Percentiles rank a stretch among this genome's conserved stretches.
These are phyloP conservation scores for Galeopsomyia nigrocyanea DNA, from an alignment of 2,888 invertebrate species.

Conservation along the genomic window DNA sequence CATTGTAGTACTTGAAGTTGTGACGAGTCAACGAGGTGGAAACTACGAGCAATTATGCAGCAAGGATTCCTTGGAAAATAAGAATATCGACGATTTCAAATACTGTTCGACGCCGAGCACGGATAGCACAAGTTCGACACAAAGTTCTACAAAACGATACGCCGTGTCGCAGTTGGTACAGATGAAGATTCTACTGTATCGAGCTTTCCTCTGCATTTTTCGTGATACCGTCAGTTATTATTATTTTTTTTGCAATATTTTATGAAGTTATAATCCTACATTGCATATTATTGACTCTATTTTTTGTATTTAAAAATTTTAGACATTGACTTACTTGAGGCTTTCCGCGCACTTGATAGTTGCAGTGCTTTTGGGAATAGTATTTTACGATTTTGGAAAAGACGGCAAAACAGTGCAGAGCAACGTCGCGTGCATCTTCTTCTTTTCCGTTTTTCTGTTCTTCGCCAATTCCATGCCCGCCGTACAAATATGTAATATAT, in stretches of 20 bases:
- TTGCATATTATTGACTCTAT: conserved; percentile 5
- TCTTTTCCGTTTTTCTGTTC: conserved; percentile 74
- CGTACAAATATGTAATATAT: conserved; percentile 75
- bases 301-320: conserved; percentile 28
- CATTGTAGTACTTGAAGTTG: conserved; percentile 75
- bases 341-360: conserved; percentile 71
- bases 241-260: not conserved
- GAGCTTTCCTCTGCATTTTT: conserved; percentile 67
- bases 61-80: conserved; percentile 12
- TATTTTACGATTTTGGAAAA: conserved; percentile 74
- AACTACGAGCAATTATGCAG: conserved; percentile 61
- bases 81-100: not conserved
- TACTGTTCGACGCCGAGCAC: conserved; percentile 1
- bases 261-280: not conserved
- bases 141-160: conserved; percentile 24
- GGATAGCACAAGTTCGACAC: conserved; percentile 2
- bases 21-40: conserved; percentile 72
- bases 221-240: conserved; percentile 66
- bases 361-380: conserved; percentile 72
- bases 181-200: conserved; percentile 70
- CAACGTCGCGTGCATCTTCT: conserved; percentile 75
- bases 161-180: conserved; percentile 65
- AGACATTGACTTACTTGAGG: conserved; percentile 70
- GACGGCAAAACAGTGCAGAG: conserved; percentile 72
- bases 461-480: conserved; percentile 77